Evolutionary conservation across 2,113 vertebrate species (phyloP), one percentile per base, ranked within the genome.

Genomic region (Paraplagusia blochii): DNA sequence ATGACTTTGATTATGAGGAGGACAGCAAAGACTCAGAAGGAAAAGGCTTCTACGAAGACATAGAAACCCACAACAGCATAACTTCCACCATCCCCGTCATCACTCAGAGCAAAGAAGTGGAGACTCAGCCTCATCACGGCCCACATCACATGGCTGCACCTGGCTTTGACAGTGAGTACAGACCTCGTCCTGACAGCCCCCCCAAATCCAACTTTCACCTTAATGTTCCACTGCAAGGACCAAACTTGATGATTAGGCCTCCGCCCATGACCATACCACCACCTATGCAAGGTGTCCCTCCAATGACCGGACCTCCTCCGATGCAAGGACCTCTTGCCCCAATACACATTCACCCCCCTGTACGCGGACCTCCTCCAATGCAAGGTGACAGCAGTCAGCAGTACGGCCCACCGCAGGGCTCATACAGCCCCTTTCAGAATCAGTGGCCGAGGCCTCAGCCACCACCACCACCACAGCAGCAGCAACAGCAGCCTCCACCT

Each of bases 401-500:
- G 11, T 89, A 81, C 49, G 78, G 78, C 2, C 84, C 65, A 1
- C 86, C 71, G 46, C 83, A 63, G 1, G 51, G 69, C 42, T 54
- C 78, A n/a, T 92, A 88, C 63, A 67, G 87, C 22, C 78, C 85
- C 19, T 92, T 83, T 72, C 88, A 89, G 59, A 90, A 86, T 66
- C 88, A 90, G 70, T 91, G 91, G 88, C 64, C 78, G 36, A 72
- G 62, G 44, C 79, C 58, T 18, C 84, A 87, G 50, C 56, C 51
- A 1, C 69, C 59, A 9, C 60, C 15, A n/a, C n/a, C n/a, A n/a
- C n/a, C n/a, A n/a, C n/a, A n/a, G n/a, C n/a, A n/a, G n/a, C n/a
- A n/a, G n/a, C 67, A 58, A 13, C 87, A 88, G 60, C 84, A 75
- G 61, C 71, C 77, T 5, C 91, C 76, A 44, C 90, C 85, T 66